Percentiles rank a stretch among this genome's conserved stretches.
Evolutionary conservation across 2,888 invertebrate genomes (phyloP).

Genomic region (Acleris emargana): DNA sequence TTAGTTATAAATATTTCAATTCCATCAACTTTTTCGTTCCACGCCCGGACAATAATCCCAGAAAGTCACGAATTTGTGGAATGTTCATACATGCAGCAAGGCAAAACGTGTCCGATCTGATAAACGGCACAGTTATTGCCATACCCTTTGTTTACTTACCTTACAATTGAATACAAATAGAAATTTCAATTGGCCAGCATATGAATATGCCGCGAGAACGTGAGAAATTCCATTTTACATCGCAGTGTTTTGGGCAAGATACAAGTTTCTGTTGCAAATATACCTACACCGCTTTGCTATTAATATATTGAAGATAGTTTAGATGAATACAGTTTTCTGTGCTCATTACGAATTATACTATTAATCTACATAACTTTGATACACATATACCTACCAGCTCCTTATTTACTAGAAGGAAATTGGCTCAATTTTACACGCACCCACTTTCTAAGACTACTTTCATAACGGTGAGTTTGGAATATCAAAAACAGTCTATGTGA

Average conservation of each 20-base stretch:
- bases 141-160: slow-evolving; percentile 18
- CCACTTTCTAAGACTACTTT: too few species aligned
- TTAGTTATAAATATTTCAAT: neutral
- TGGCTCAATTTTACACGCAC: too few species aligned
- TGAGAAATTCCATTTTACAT: slow-evolving; percentile 27
- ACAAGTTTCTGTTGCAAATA: neutral
- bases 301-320: too few species aligned
- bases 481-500: too few species aligned
- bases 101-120: slow-evolving; percentile 15
- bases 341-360: too few species aligned
- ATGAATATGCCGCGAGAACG: slow-evolving; percentile 10
- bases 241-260: neutral
- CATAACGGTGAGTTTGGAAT: too few species aligned
- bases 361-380: too few species aligned
- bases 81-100: slow-evolving; percentile 10
- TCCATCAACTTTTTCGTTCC: neutral
- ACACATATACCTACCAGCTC: too few species aligned
- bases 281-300: neutral
- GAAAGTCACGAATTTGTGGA: slow-evolving; percentile 2
- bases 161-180: slow-evolving; percentile 30
- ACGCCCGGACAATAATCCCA: neutral
- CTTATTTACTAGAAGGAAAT: too few species aligned
- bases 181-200: slow-evolving; percentile 21
- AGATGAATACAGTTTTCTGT: too few species aligned
- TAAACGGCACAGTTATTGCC: slow-evolving; percentile 5